Evolutionary conservation across 2,113 vertebrate species (phyloP), one percentile per base, ranked within the genome.

Genomic region (Antechinus flavipes): DNA sequence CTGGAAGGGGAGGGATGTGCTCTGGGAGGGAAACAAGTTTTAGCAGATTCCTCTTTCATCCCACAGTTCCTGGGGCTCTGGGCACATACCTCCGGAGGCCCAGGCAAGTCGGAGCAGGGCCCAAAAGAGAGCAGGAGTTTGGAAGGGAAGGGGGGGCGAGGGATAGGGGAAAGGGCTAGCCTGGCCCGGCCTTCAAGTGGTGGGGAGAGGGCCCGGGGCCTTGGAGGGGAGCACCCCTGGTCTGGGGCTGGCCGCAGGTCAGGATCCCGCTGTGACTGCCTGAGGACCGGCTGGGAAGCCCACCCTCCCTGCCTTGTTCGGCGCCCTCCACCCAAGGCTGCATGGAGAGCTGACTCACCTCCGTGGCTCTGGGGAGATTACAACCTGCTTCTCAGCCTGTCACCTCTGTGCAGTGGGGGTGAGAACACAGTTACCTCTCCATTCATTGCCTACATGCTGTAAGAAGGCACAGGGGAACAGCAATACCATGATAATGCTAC

Each of bases 31-130:
- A 92, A 90, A 93, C 94, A 93, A 94, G 95, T 97, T 97, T 95
- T 90, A 84, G 96, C 94, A 16, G 94, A 84, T 92, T 89, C 95
- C 89, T 93, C 93, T 97, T 98, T 97, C 95, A 96, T 98, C 94
- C 95, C 47, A 22, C 8, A 24, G 93, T n/a, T 27, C 47, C 35
- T 96, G 94, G 68, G 95, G 95, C 56, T 91, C 96, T 16, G 27
- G 68, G 30, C 95, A 50, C 95, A 89, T 95, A 91, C 96, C 96
- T 94, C 91, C 35, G 23, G 97, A 95, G 93, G 95, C 94, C 89
- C 89, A 24, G 91, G 91, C 97, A 76, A 90, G 97, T 95, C 94
- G 89, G 90, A 90, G 94, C 96, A 27, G 49, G 58, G 53, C 94
- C 10, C 16, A 47, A 47, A 27, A 47, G 90, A 52, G 47, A 30